phyloP scores from a whole-genome alignment of 2,797 vertebrate species.

The Leptatherina wallacei region DNA sequence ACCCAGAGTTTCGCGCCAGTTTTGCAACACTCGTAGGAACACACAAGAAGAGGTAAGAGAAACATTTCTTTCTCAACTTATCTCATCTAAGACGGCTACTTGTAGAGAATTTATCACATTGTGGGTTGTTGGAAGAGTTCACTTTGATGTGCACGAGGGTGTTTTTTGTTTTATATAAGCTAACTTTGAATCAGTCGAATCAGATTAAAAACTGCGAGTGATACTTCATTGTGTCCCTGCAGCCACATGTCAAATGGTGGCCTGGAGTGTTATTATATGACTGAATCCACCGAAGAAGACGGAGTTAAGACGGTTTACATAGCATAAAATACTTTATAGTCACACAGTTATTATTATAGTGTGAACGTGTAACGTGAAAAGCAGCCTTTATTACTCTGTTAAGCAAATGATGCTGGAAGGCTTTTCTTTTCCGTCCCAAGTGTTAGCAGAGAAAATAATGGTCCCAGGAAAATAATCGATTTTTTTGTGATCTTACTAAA shows the following conservation, averaged over 20 bases:
- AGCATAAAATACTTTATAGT: background rate
- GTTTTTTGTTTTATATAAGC: background rate
- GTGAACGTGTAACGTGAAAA: too few species aligned
- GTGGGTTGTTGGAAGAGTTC: rapidly evolving
- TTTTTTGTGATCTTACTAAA: too few species aligned
- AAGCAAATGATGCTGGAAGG: background rate
- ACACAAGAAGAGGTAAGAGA: conserved; percentile 63
- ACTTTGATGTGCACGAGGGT: rapidly evolving
- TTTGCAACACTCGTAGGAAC: conserved; percentile 24
- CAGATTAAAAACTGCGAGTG: rapidly evolving
- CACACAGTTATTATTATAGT: too few species aligned
- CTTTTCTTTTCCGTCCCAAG: too few species aligned
- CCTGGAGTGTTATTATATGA: background rate
- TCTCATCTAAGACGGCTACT: rapidly evolving
- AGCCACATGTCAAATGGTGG: conserved; percentile 68
- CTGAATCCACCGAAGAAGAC: background rate
- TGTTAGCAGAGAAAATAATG: too few species aligned
- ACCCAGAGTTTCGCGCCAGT: conserved; percentile 81
- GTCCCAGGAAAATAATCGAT: too few species aligned
- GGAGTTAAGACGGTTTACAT: background rate
- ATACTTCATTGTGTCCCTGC: conserved; percentile 59
- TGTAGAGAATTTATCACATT: rapidly evolving
- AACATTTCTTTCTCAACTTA: rapidly evolving
- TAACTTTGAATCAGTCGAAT: background rate
- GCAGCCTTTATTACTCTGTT: background rate